Base-by-base conservation (phyloP, 2,888 invertebrate genomes). In the Gonocerus acuteangulatus region DNA sequence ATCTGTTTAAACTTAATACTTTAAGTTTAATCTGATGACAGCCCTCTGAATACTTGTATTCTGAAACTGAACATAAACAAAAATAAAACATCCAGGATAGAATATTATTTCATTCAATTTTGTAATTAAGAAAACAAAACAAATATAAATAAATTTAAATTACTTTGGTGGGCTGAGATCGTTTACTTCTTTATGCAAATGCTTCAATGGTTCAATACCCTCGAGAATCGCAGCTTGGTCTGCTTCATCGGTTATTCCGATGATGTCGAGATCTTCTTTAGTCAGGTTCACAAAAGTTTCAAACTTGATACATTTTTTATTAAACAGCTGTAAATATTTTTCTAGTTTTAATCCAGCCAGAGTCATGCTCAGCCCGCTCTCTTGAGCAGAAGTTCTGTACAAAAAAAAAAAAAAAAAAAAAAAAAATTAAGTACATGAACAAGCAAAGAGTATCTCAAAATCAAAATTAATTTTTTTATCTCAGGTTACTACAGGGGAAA, bases 201-300 rank as follows among this genome's bases (percentile, higher is more conserved):
- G 57, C 21, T 47, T 57, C 15, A 57, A 39, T 23, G 57, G 57
- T 21, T n/a, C 18, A 45, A 64, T 34, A 22, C 61, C 54, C 1
- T 61, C 32, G 4, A 64, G 58, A 15, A 64, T 47, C 13, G 47
- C 39, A n/a, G 44, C 22, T 44, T 54, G 16, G 44, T 64, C 52
- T 44, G 47, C 34, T 23, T 52, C 57, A 44, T 64, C 42, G 22
- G 58, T 48, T 19, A 64, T 54, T 11, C 64, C 64, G 18, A 64
- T 52, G 27, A 54, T 44, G 34, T 42, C 39, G 1, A 64, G 44
- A 61, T 64, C 64, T 34, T 61, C 64, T 59, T 64, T 60, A 49
- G 48, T 64, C 51, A 64, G 39, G n/a, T 59, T 44, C 6, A 61
- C 42, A 34, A 64, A 61, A 21, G 61, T 64, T 7, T 64, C 61